phyloP scores from a whole-genome alignment of 2,113 vertebrate species.

The rat (Rattus norvegicus) region DNA sequence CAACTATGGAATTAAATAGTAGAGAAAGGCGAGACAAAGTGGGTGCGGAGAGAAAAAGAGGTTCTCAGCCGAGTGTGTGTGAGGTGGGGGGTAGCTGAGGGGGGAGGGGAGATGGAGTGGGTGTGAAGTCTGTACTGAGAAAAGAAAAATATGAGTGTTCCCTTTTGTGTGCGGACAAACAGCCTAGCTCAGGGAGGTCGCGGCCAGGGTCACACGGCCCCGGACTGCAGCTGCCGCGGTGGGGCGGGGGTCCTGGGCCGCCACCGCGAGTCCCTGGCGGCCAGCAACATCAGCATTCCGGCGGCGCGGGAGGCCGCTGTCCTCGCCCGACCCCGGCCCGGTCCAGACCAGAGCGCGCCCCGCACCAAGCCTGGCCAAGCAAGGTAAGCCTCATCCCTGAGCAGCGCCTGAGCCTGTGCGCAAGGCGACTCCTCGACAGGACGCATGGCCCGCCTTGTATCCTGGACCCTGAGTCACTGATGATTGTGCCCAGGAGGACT shows the following conservation, averaged over 20 bases:
- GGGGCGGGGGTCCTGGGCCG: slow-evolving; percentile 71
- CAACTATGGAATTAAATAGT: slow-evolving; percentile 29
- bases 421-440: not conserved
- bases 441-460: not conserved
- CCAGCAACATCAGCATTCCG: slow-evolving; percentile 65
- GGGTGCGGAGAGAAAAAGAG: slow-evolving; percentile 53
- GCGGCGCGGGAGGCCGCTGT: slow-evolving; percentile 80
- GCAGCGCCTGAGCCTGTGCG: not conserved
- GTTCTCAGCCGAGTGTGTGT: slow-evolving; percentile 64
- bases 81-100: slow-evolving; percentile 41
- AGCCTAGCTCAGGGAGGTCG: slow-evolving; percentile 62
- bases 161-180: slow-evolving; percentile 64
- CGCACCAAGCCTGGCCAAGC: not conserved
- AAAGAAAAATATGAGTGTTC: slow-evolving; percentile 74
- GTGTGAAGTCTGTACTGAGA: slow-evolving; percentile 25
- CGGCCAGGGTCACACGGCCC: slow-evolving; percentile 58
- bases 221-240: slow-evolving; percentile 72
- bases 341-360: slow-evolving; percentile 37
- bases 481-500: not conserved
- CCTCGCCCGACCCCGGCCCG: slow-evolving; percentile 82
- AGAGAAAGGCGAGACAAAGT: slow-evolving; percentile 49
- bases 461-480: not conserved
- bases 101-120: slow-evolving; percentile 43
- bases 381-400: slow-evolving; percentile 46
- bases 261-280: slow-evolving; percentile 53